Evolutionary conservation across 2,888 invertebrate genomes (phyloP), one percentile per base, ranked within the genome.

Genomic region (Eretmocerus hayati): DNA sequence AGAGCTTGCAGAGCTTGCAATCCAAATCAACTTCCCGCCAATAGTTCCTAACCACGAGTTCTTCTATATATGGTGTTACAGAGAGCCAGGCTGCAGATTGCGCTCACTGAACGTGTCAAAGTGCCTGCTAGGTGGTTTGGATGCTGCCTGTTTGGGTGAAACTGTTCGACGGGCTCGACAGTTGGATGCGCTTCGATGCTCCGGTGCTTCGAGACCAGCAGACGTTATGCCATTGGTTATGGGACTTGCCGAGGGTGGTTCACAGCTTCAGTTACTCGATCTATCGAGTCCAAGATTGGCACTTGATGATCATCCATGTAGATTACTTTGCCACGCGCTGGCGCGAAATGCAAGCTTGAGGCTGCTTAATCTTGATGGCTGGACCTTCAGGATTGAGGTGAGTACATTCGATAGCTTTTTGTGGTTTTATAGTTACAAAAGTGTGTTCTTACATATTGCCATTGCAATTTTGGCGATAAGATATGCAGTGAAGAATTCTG

Each of bases 311-410:
- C 73, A 72, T 58, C 73, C 73, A 40, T 73, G 75, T 11, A 71
- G 75, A 52, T 62, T 75, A 6, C 66, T 74, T 3, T 73, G 74
- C 52, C 73, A 73, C 53, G 72, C 74, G n/a, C 64, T 76, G 16
- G 69, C 72, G 15, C 70, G 74, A 54, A 75, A 75, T 58, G 62
- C 62, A 3, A 75, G 75, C 4, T 68, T 78, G 4, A 64, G 75
- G 33, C 65, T 77, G 18, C 71, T 78, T 41, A 75, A 75, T 56
- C 67, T 78, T 52, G 77, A 77, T 56, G 77, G 77, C 52, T 78
- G 78, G 78, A 77, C 75, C 36, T 76, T 78, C 56, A 70, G 77
- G 58, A 72, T 78, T 58, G 78, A 78, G 72, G 78, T 77, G 53
- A 66, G 65, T 50, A n/a, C n/a, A n/a, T n/a, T n/a, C n/a, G n/a